A percentile compares a stretch with the other conserved stretches of the same genome.
Evolutionary conservation across 2,888 invertebrate genomes (phyloP).

Genomic region (Stenchaetothrips biformis): DNA sequence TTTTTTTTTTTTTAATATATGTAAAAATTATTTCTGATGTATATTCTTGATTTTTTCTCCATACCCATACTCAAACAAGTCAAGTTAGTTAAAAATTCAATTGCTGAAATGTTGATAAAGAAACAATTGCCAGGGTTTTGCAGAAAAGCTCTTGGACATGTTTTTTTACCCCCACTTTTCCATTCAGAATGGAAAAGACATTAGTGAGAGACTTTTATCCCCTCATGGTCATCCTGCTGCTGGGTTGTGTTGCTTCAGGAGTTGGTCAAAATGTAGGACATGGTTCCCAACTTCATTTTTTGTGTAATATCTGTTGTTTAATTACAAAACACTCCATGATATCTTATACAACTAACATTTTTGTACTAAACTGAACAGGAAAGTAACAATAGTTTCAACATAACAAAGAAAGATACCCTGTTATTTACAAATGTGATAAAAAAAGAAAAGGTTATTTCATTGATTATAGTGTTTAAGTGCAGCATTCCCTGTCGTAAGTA

Average conservation of each 20-base stretch:
- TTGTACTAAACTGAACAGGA: background rate
- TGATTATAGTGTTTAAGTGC: too few species aligned
- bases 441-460: background rate
- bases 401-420: background rate
- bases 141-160: too few species aligned
- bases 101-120: too few species aligned
- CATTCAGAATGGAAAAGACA: too few species aligned
- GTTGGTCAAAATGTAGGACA: background rate
- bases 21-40: background rate
- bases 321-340: background rate
- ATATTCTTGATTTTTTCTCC: background rate
- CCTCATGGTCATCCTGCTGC: too few species aligned
- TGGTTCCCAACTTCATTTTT: background rate
- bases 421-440: background rate
- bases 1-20: background rate
- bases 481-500: too few species aligned
- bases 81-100: too few species aligned
- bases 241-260: too few species aligned
- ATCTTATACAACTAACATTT: background rate
- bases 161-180: too few species aligned
- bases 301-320: background rate
- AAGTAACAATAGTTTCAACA: background rate
- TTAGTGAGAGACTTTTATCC: too few species aligned
- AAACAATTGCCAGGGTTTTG: too few species aligned
- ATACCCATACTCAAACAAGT: too few species aligned